phyloP scores from a whole-genome alignment of 2,113 vertebrate species.

The Rutilus rutilus region DNA sequence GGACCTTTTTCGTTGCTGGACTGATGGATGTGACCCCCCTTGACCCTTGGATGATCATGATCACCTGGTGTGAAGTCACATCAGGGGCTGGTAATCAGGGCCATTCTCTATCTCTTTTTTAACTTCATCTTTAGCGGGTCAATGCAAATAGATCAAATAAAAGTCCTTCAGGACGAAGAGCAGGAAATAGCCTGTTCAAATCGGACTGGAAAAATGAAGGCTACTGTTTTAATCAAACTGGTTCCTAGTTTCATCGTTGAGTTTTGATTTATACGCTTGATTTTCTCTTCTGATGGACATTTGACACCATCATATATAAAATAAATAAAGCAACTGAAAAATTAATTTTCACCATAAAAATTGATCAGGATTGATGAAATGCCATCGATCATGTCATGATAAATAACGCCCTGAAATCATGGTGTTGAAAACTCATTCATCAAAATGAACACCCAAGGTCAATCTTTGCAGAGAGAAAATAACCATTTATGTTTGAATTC shows the following conservation, averaged over 20 bases:
- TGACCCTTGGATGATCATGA: constrained; percentile 72
- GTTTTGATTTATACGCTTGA: neutral
- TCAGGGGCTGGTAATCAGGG: constrained; percentile 57
- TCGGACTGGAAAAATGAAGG: neutral
- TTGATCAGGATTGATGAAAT: constrained; percentile 27
- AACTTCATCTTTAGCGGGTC: constrained; percentile 61
- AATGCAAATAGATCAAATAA: constrained; percentile 65
- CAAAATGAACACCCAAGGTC: neutral
- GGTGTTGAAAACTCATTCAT: constrained; percentile 5
- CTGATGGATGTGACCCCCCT: constrained; percentile 70
- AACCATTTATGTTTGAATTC: neutral
- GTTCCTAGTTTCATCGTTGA: neutral
- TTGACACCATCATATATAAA: neutral
- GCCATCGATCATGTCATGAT: neutral
- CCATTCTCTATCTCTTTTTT: constrained; percentile 30
- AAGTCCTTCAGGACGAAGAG: constrained; percentile 61
- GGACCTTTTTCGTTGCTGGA: constrained; percentile 60
- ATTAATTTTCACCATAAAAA: neutral
- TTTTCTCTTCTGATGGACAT: neutral
- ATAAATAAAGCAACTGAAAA: neutral
- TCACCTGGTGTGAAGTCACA: constrained; percentile 60
- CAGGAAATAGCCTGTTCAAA: constrained; percentile 49
- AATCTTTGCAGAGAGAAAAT: neutral
- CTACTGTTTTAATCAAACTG: neutral
- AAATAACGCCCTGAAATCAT: constrained; percentile 20